Conservation (phyloP, 2,797 vertebrate genomes). For the Lophius americanus region DNA sequence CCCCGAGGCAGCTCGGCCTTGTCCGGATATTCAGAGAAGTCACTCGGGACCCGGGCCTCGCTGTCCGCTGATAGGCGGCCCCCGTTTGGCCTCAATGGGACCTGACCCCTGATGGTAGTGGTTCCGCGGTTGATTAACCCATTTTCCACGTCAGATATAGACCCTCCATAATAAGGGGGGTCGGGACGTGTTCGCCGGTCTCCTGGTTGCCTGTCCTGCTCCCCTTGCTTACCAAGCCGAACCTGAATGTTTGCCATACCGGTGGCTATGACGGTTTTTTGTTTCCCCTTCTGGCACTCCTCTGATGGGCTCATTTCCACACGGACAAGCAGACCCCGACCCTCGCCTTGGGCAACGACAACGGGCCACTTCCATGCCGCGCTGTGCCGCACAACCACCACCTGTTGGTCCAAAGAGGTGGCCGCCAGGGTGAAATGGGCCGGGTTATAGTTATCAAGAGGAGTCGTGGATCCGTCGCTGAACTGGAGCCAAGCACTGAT, state of each 20-base stretch:
- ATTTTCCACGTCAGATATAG: constrained; percentile 83
- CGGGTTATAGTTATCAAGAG: constrained; percentile 90
- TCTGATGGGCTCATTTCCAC: constrained; percentile 89
- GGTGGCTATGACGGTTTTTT: constrained; percentile 84
- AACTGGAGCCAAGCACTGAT: constrained; percentile 96
- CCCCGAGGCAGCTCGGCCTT: constrained; percentile 85
- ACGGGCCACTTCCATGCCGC: constrained; percentile 82
- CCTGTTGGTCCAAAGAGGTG: constrained; percentile 85
- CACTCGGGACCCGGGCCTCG: constrained; percentile 83
- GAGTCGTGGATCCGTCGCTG: constrained; percentile 91
- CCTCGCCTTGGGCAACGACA: constrained; percentile 88
- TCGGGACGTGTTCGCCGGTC: constrained; percentile 84
- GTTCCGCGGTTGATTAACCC: constrained; percentile 78
- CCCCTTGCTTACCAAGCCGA: constrained; percentile 83
- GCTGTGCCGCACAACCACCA: constrained; percentile 80
- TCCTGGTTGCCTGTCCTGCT: constrained; percentile 83
- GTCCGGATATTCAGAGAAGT: constrained; percentile 90
- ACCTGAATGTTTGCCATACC: constrained; percentile 85
- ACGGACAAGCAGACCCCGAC: constrained; percentile 88
- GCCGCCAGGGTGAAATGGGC: constrained; percentile 88
- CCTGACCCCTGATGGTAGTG: constrained; percentile 82
- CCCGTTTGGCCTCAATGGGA: constrained; percentile 78
- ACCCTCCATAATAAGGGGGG: constrained; percentile 78
- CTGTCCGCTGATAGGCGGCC: constrained; percentile 79
- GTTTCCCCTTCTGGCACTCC: constrained; percentile 89